Base-by-base conservation (phyloP, 2,113 vertebrate genomes). In the Zosterops japonicus region DNA sequence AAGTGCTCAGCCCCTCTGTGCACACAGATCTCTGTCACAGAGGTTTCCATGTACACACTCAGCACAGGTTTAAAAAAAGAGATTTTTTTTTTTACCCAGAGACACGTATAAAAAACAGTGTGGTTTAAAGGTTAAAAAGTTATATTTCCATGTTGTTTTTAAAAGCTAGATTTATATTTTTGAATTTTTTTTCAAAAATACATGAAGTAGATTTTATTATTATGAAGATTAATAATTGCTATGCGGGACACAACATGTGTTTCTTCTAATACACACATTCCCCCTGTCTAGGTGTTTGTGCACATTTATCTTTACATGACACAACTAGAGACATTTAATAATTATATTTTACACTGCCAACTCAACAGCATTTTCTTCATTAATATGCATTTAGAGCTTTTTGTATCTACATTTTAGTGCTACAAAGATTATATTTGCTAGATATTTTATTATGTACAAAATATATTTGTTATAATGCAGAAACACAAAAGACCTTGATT, bases 191-290 rank as follows among this genome's bases (percentile, higher is more conserved):
- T 46, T 14, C 4, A 23, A n/a, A 74, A 68, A 35, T 8, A 23
- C 2, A 21, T 27, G 2, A 55, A 42, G 8, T 68, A 12, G 20
- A 29, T 83, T 50, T 65, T 50, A 31, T 55, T 35, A 31, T 17
- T 8, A 21, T 12, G 14, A 63, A 24, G 9, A 22, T 27, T 8
- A 56, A 17, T 36, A 25, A 39, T 27, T 22, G 3, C 20, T 36
- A 14, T 1, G 24, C 0, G 1, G 28, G 6, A 50, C 8, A 63
- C 21, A 56, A 27, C 9, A 20, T 6, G 11, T 33, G 21, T 28
- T 39, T 24, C 3, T 36, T n/a, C 31, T 76, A 64, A 41, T 11
- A 7, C 31, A 25, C 22, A 42, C 13, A 1, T 24, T 4, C 29
- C 9, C 19, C 3, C 28, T 20, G 2, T 35, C 35, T 8, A 8